Conservation (phyloP, 1,140 invertebrate species). For the Hyposmocoma kahamanoa region DNA sequence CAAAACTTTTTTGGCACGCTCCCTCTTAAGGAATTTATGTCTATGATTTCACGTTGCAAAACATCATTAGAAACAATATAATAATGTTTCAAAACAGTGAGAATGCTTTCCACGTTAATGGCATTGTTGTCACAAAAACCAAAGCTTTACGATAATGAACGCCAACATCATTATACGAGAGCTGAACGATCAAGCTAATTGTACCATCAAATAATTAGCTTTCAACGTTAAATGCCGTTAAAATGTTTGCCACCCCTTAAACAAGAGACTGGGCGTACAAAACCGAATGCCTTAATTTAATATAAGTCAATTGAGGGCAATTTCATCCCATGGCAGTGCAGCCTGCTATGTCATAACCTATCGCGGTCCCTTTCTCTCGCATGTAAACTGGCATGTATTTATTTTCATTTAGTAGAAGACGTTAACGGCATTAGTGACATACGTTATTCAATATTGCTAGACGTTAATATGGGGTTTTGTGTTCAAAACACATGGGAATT, state of each 20-base stretch:
- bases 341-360: constrained; percentile 27
- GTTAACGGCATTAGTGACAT: constrained; percentile 16
- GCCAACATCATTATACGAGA: too few relatives aligned
- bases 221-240: too few relatives aligned
- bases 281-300: constrained; percentile 67
- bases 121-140: too few relatives aligned
- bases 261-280: constrained; percentile 42
- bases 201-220: too few relatives aligned
- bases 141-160: too few relatives aligned
- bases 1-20: too few relatives aligned
- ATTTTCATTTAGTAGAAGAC: constrained; percentile 15
- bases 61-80: too few relatives aligned
- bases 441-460: constrained; percentile 18
- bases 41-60: too few relatives aligned
- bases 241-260: constrained; percentile 15
- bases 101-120: too few relatives aligned
- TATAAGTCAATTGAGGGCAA: constrained; percentile 68
- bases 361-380: constrained; percentile 19
- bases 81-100: too few relatives aligned
- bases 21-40: too few relatives aligned
- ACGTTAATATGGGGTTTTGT: not conserved
- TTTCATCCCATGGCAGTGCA: constrained; percentile 61
- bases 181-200: too few relatives aligned
- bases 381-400: not conserved
- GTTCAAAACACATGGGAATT: not conserved